phyloP scores from a whole-genome alignment of 2,797 vertebrate genomes.

The Chelon auratus region DNA sequence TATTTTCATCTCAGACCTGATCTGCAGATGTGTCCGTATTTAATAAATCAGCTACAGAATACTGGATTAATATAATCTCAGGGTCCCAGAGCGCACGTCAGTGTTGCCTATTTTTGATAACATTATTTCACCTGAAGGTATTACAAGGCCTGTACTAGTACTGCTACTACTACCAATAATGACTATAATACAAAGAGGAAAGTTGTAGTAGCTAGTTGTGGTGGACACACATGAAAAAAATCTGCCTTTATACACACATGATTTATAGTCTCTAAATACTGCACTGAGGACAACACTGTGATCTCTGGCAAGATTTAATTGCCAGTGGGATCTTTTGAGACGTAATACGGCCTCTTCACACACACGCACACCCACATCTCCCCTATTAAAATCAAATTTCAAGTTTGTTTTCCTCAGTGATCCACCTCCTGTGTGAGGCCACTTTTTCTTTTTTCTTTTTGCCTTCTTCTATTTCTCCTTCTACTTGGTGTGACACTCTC shows the following conservation, averaged over 20 bases:
- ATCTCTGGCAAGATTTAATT: constrained; percentile 28
- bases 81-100: constrained; percentile 14
- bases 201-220: not conserved
- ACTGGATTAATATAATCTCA: constrained; percentile 32
- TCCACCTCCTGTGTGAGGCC: constrained; percentile 10
- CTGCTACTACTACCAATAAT: no score
- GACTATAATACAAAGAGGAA: not conserved
- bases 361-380: not conserved
- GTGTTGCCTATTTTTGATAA: constrained; percentile 26
- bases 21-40: constrained; percentile 37
- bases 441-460: constrained; percentile 3
- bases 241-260: not conserved
- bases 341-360: constrained; percentile 15
- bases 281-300: not conserved
- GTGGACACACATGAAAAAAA: constrained; percentile 10
- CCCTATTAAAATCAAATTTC: constrained; percentile 30
- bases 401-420: constrained; percentile 28
- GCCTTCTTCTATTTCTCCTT: constrained; percentile 40
- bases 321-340: constrained; percentile 10
- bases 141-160: not conserved
- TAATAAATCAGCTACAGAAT: constrained; percentile 29
- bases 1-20: constrained; percentile 13
- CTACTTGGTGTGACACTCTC: constrained; percentile 30
- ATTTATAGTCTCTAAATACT: constrained; percentile 11
- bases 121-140: constrained; percentile 27